Evolutionary conservation across 2,797 vertebrate species (phyloP), one percentile per base, ranked within the genome.

Genomic region (Periparus ater): DNA sequence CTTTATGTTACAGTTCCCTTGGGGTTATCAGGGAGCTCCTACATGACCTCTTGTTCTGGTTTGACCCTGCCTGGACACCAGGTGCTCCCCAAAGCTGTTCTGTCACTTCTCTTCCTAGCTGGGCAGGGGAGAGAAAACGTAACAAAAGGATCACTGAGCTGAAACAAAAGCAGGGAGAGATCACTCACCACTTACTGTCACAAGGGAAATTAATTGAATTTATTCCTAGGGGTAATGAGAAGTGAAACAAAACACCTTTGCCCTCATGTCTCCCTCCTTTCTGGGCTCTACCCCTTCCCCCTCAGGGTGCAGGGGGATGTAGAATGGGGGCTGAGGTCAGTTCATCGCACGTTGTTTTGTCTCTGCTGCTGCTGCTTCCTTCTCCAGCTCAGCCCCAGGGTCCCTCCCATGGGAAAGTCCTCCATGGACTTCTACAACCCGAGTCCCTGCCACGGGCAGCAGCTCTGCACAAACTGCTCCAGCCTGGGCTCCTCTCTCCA

Each of bases 301-400:
- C 27, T 63, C 58, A 29, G 63, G 6, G 10, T 0, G 0, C 32
- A 21, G 61, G 8, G 27, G 51, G 29, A n/a, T 0, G 0, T 34
- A 40, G 12, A 61, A 36, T 22, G n/a, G 22, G 26, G 32, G 40
- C 40, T 54, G 42, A 55, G 60, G 4, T 50, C 10, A 4, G 18
- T 7, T 44, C 36, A 44, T 57, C 36, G 57, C 36, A 36, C 1
- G 0, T 11, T 55, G 30, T 63, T 55, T 27, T 50, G 15, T 63
- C 51, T 57, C 32, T 57, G 58, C 66, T 50, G 44, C 50, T 72
- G 51, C 44, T 72, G 51, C 13, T 44, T 44, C 66, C 36, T 32
- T 42, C 34, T 40, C 60, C 70, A 48, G 80, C 50, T 40, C 66
- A 44, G 66, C 58, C n/a, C 36, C 67, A 72, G 22, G 17, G 12